Conservation (phyloP, 2,113 vertebrate species). For the Motacilla alba region DNA sequence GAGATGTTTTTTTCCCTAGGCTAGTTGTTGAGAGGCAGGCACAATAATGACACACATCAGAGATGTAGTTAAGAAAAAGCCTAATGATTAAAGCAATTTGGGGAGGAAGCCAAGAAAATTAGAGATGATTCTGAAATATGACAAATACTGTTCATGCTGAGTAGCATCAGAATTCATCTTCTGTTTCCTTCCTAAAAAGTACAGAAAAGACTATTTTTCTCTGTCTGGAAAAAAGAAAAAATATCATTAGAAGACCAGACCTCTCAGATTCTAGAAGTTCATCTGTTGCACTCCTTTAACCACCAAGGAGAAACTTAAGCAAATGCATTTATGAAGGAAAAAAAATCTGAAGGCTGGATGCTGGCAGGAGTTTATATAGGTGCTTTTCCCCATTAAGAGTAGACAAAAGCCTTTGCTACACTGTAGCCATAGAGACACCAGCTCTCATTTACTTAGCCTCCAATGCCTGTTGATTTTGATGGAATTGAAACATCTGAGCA, state of each 20-base stretch:
- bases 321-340: not conserved
- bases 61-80: slow-evolving; percentile 8
- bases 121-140: not conserved
- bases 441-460: not conserved
- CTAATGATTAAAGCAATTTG: slow-evolving; percentile 27
- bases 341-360: not conserved
- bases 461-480: not conserved
- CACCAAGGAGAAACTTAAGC: not conserved
- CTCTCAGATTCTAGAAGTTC: not conserved
- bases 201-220: not conserved
- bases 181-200: not conserved
- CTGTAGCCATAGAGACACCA: not conserved
- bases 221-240: not conserved
- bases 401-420: not conserved
- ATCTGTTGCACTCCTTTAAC: not conserved
- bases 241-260: not conserved
- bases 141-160: not conserved
- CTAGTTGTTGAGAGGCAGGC: not conserved
- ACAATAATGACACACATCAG: not conserved
- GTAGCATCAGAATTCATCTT: not conserved
- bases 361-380: not conserved
- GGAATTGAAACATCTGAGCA: not conserved
- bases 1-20: not conserved
- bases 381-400: not conserved
- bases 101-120: slow-evolving; percentile 30